Evolutionary conservation across 1,140 invertebrate species (phyloP), one percentile per base, ranked within the genome.

Genomic region (Ladona fulva): DNA sequence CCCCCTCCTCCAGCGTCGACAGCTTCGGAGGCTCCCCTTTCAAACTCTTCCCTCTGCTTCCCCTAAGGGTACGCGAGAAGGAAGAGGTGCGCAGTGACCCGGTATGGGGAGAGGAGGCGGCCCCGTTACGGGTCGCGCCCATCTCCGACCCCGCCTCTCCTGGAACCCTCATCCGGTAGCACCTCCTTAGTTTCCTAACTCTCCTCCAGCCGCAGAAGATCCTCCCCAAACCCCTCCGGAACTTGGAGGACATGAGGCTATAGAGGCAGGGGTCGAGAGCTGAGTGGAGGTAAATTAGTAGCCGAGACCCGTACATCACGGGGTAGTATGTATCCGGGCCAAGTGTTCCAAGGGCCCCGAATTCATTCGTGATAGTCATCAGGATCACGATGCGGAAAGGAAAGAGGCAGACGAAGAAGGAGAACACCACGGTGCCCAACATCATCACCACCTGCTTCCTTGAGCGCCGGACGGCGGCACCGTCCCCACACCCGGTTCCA

Each of bases 201-300:
- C 81, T 78, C 76, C 83, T 81, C 8, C 85, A 37, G 76, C 24
- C 10, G 14, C 88, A 87, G 80, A 91, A 92, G 0, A 93, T 84
- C 80, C 87, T 85, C 24, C 90, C 84, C 81, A 95, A 94, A 5
- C 92, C 93, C 24, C 89, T 88, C 1, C 94, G 88, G 83, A 95
- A 95, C 84, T 94, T 95, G 19, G 91, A 93, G 25, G 92, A 94
- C 91, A 93, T 93, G n/a, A 93, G 84, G 83, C 94, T 94, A 82
- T 95, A 95, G 0, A 95, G 83, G 78, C 94, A 92, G 0, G 94
- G 94, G 86, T 95, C 95, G 66, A 95, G 86, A 10, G 92, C 93
- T 0, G 93, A 94, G 83, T 96, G 95, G 76, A 95, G 86, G 83
- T 95, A 95, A 59, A 93, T 85, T 91, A 96, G 92, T n/a, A 94